phyloP scores from a whole-genome alignment of 2,888 invertebrate species.

The Melikaiella ostensackeni region DNA sequence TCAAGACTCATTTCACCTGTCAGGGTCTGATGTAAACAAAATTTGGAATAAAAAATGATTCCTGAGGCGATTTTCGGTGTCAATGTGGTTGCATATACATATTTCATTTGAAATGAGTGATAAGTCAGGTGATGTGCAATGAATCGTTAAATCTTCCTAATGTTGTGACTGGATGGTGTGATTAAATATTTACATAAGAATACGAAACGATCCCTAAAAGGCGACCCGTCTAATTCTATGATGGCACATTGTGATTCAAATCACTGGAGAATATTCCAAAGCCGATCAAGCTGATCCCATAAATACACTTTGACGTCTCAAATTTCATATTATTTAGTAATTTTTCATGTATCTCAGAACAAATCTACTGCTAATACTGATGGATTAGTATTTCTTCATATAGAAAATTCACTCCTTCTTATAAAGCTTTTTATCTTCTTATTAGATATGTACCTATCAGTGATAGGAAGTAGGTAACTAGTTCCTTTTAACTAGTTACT shows the following conservation, averaged over 20 bases:
- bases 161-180: slow-evolving; percentile 39
- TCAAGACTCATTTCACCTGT: slow-evolving; percentile 16
- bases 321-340: background rate
- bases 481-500: too few species aligned
- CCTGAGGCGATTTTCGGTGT: background rate
- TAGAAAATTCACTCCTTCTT: background rate
- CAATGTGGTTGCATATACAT: slow-evolving; percentile 20
- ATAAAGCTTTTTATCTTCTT: background rate
- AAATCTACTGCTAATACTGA: background rate
- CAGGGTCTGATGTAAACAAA: slow-evolving; percentile 18
- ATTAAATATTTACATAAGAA: slow-evolving; percentile 46
- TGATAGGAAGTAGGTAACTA: too few species aligned
- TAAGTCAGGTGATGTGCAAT: slow-evolving; percentile 36
- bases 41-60: slow-evolving; percentile 15
- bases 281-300: slow-evolving; percentile 46
- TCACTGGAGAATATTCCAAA: slow-evolving; percentile 53
- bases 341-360: background rate
- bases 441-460: too few species aligned
- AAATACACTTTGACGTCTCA: slow-evolving; percentile 6
- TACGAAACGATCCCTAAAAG: slow-evolving; percentile 54
- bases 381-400: background rate
- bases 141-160: slow-evolving; percentile 42
- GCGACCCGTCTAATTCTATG: slow-evolving; percentile 59
- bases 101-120: slow-evolving; percentile 32
- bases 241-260: slow-evolving; percentile 73